Percentiles rank a stretch among this genome's conserved stretches.
These are phyloP conservation scores for Bellardia bayeri DNA, from an alignment of 2,888 invertebrate species.

Conservation along the genomic window DNA sequence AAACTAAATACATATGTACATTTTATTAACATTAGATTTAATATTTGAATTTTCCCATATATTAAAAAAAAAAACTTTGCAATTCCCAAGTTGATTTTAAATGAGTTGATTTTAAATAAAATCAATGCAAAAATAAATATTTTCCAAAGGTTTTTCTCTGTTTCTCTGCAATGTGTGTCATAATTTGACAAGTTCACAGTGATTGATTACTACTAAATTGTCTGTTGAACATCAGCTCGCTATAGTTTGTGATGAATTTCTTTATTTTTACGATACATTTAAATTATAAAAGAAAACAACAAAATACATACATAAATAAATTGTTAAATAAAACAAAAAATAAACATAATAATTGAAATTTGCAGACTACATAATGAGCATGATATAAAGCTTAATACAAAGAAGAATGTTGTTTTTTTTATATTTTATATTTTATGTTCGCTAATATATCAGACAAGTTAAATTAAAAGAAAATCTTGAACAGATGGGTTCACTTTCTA, in stretches of 20 bases:
- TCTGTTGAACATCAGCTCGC: conserved; percentile 76
- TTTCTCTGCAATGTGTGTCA: conserved; percentile 59
- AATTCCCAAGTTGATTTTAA: background rate
- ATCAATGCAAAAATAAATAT: background rate
- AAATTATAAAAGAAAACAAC: conserved; percentile 10
- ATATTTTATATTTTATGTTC: too few species aligned
- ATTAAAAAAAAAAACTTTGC: too few species aligned
- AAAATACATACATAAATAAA: background rate
- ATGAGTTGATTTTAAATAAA: background rate
- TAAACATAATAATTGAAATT: conserved; percentile 17
- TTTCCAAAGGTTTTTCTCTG: background rate
- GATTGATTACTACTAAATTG: conserved; percentile 80
- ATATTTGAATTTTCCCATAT: too few species aligned
- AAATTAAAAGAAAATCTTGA: conserved; percentile 9
- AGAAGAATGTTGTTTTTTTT: background rate
- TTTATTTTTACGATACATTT: conserved; percentile 11
- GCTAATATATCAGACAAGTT: background rate
- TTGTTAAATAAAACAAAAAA: background rate
- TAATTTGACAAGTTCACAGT: conserved; percentile 75
- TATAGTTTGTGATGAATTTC: conserved; percentile 53
- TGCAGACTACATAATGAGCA: background rate
- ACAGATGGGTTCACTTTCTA: conserved; percentile 32
- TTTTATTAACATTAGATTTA: background rate
- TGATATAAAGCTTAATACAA: background rate
- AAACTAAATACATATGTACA: too few species aligned